Conservation (phyloP, 2,888 invertebrate species). For the Endotricha flammealis region DNA sequence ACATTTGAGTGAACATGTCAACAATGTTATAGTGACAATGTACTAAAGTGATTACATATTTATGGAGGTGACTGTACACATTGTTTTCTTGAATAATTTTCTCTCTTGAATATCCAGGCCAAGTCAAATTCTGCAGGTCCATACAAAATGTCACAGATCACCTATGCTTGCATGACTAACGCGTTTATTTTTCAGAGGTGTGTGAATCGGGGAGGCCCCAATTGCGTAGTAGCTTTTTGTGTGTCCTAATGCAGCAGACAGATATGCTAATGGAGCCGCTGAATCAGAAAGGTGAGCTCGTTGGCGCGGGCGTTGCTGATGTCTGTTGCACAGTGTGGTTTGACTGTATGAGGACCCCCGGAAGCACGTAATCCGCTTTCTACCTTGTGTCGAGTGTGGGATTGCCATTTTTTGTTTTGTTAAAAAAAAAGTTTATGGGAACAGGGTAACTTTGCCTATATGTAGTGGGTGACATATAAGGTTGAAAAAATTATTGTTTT, state of each 20-base stretch:
- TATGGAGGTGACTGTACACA: no score
- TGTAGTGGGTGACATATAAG: no score
- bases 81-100: no score
- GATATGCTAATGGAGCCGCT: conserved; percentile 64
- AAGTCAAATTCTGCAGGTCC: no score
- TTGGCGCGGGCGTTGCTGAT: conserved; percentile 36
- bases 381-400: conserved; percentile 21
- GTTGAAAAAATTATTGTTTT: background rate
- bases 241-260: conserved; percentile 62
- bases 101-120: no score
- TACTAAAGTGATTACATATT: no score
- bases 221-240: conserved; percentile 70
- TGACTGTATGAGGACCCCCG: conserved; percentile 27
- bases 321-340: conserved; percentile 35
- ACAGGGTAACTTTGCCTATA: no score
- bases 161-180: conserved; percentile 63
- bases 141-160: no score
- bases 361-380: conserved; percentile 36
- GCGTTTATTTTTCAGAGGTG: conserved; percentile 73
- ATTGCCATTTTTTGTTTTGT: conserved; percentile 32
- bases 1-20: no score
- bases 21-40: no score
- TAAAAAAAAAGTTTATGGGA: no score
- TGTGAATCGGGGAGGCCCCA: conserved; percentile 46
- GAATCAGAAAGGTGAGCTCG: conserved; percentile 71